These are phyloP conservation scores for Clytia hemisphaerica DNA, from an alignment of 30 jellyfish, hydroid and myxozoan species.

Conservation along the genomic window DNA sequence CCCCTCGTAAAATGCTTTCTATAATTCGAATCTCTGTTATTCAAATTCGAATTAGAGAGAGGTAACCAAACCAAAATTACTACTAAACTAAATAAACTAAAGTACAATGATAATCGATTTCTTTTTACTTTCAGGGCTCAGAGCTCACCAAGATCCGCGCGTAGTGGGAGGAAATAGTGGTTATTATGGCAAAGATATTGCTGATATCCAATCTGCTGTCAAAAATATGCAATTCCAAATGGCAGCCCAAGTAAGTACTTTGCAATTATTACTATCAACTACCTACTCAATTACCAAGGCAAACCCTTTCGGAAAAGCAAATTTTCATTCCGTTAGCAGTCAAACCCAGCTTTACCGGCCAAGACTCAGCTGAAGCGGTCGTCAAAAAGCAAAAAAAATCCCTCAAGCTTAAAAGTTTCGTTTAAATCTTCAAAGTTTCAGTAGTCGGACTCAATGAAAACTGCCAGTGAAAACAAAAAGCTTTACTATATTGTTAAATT, in stretches of 20 bases:
- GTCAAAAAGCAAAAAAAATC: neutral
- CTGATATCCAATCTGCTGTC: slow-evolving; percentile 47
- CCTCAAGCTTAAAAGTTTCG: neutral
- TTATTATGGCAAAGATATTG: slow-evolving; percentile 58
- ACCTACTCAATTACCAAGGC: neutral
- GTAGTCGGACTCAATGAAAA: no score
- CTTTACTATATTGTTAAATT: no score
- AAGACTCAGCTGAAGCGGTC: neutral
- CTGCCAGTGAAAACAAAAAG: no score
- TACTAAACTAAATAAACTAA: no score
- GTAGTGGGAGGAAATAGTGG: slow-evolving; percentile 44
- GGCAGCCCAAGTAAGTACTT: slow-evolving; percentile 80
- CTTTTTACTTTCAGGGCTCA: slow-evolving; percentile 43
- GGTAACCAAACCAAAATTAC: no score
- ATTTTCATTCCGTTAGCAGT: neutral
- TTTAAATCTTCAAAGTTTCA: neutral
- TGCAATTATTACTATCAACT: neutral
- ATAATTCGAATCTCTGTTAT: no score
- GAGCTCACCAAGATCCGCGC: slow-evolving; percentile 91
- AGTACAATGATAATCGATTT: neutral
- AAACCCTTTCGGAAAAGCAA: neutral
- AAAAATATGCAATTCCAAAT: slow-evolving; percentile 77
- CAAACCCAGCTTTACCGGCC: neutral
- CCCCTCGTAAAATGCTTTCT: no score
- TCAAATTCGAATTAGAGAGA: no score